Conservation (phyloP, 2,113 vertebrate genomes). For the Polypterus senegalus region DNA sequence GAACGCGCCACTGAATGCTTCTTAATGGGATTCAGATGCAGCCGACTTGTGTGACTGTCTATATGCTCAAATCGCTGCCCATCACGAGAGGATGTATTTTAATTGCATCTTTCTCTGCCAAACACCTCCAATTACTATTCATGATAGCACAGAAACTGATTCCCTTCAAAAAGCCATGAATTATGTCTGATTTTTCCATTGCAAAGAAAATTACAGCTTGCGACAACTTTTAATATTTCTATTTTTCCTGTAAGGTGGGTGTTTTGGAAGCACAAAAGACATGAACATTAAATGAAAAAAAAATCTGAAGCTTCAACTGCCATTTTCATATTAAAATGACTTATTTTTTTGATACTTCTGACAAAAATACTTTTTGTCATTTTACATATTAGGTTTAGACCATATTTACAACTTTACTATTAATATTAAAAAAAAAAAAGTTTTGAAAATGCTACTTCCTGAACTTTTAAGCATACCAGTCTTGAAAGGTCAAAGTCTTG, state of each 20-base stretch:
- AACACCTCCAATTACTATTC: conserved; percentile 39
- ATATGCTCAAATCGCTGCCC: too few relatives aligned
- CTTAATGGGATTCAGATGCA: too few relatives aligned
- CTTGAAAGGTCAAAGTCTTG: conserved; percentile 14
- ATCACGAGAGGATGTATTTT: too few relatives aligned
- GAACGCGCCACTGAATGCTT: too few relatives aligned
- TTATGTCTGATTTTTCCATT: conserved; percentile 38
- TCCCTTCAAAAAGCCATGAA: conserved; percentile 46
- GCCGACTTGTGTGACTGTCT: too few relatives aligned
- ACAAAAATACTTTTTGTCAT: too few relatives aligned
- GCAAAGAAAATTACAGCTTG: conserved; percentile 34
- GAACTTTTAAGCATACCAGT: not conserved
- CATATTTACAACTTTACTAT: too few relatives aligned
- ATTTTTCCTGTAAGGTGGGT: conserved; percentile 31
- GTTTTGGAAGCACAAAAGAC: not conserved
- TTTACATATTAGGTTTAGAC: too few relatives aligned
- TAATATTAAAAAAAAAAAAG: too few relatives aligned
- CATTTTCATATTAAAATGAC: too few relatives aligned
- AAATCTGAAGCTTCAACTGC: too few relatives aligned
- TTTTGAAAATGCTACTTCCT: not conserved
- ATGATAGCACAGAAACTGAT: conserved; percentile 41
- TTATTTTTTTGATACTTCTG: too few relatives aligned
- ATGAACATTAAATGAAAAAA: not conserved
- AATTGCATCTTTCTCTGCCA: conserved; percentile 2
- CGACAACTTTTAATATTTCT: conserved; percentile 35